Percentiles rank a stretch among this genome's conserved stretches.
These are phyloP conservation scores for Sparus aurata DNA, from an alignment of 2,797 vertebrate species.

Conservation along the genomic window DNA sequence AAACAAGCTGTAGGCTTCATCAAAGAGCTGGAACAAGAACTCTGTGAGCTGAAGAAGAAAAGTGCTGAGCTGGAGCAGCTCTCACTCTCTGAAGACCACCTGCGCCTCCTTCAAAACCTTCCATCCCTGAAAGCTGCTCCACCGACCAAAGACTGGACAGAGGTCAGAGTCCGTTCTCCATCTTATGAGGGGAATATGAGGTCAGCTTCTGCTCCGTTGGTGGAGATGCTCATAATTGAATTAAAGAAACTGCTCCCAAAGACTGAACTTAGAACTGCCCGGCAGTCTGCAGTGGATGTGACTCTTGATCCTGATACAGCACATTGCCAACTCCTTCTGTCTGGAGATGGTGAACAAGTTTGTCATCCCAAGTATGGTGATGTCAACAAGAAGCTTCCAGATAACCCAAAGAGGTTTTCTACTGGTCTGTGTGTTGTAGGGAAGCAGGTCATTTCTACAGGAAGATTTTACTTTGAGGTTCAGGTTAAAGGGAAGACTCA, in stretches of 20 bases:
- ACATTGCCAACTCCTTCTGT: too few relatives aligned
- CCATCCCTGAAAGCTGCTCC: too few relatives aligned
- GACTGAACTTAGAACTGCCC: neutral
- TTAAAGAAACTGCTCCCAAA: neutral
- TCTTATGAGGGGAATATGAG: neutral
- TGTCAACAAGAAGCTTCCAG: too few relatives aligned
- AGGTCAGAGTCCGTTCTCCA: neutral
- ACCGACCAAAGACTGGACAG: neutral
- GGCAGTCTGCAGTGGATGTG: neutral
- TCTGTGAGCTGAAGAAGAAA: constrained; percentile 4
- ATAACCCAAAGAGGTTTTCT: too few relatives aligned
- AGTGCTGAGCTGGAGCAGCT: constrained; percentile 1
- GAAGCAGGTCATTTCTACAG: too few relatives aligned
- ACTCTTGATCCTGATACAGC: neutral
- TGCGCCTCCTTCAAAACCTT: neutral
- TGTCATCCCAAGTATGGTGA: too few relatives aligned
- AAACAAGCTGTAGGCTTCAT: neutral
- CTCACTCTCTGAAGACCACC: neutral
- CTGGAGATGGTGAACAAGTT: too few relatives aligned
- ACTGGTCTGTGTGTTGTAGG: too few relatives aligned
- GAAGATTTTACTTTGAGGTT: too few relatives aligned
- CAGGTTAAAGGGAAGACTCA: too few relatives aligned
- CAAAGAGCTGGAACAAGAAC: neutral
- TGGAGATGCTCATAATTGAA: neutral
- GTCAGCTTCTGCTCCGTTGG: neutral